Base-by-base conservation (phyloP, 2,797 vertebrate species). In the Muscicapa comitata region DNA sequence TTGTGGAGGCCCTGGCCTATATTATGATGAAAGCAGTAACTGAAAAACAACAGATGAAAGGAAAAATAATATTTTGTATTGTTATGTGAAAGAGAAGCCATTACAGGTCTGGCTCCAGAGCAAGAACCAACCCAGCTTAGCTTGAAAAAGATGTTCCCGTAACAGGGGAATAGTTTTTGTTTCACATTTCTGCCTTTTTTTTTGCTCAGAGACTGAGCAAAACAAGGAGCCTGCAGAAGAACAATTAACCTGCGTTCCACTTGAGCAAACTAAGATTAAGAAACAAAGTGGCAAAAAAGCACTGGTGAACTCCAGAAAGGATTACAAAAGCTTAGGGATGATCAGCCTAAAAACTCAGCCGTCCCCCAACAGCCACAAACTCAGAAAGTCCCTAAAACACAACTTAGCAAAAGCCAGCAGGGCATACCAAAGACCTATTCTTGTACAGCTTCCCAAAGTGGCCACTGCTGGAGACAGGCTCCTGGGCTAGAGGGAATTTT, bases 321-420 rank as follows among this genome's bases (percentile, higher is more conserved):
- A 93, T 94, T 94, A 75, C 94, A 90, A 61, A 94, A 92, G 86
- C 4, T 82, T 51, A 79, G 1, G 67, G 89, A 77, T 0, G n/a
- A 82, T 85, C 87, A 33, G 82, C 31, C 18, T 18, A 26, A 90
- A 91, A 83, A 28, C 37, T 48, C 67, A 51, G 20, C 72, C 3
- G 5, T 62, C n/a, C 87, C 75, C 75, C 54, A 62, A 33, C n/a
- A 58, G 90, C 90, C 81, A 0, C 96, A 88, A 66, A 45, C 76
- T 90, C 91, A 88, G 47, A 93, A 95, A 95, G 93, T 88, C 95
- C 85, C 91, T 93, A 83, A 96, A 96, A 95, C 62, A 58, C 66
- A 75, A 75, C 33, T 83, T 51, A 43, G 50, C 45, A 33, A 67
- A 76, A 87, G 81, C 91, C 95, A 95, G 87, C 67, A 31, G 90